Evolutionary conservation across 2,797 vertebrate genomes (phyloP).

Genomic region (Crenuchus spilurus): DNA sequence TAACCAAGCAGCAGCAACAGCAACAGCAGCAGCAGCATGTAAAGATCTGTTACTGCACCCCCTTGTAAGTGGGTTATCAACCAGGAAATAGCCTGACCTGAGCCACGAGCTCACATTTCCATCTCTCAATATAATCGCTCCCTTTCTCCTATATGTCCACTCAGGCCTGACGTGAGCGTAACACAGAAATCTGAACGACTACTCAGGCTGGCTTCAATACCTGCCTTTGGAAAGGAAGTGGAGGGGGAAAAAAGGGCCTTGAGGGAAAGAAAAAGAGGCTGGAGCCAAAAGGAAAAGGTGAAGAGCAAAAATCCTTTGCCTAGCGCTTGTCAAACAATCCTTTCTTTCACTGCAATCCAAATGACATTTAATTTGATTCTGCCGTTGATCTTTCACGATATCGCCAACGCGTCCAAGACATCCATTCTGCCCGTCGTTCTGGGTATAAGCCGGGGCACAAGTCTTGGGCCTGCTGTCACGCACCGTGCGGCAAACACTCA

Average conservation of each 20-base stretch:
- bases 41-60: slow-evolving; percentile 63
- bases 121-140: slow-evolving; percentile 65
- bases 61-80: slow-evolving; percentile 76
- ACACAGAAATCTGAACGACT: slow-evolving; percentile 76
- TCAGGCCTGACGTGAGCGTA: slow-evolving; percentile 71
- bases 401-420: slow-evolving; percentile 78
- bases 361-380: slow-evolving; percentile 87
- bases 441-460: slow-evolving; percentile 69
- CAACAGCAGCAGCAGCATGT: slow-evolving; percentile 58
- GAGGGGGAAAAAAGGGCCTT: slow-evolving; percentile 66
- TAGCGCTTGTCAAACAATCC: slow-evolving; percentile 79
- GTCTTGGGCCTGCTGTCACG: slow-evolving; percentile 74
- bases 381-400: slow-evolving; percentile 79
- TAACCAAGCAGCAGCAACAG: slow-evolving; percentile 56
- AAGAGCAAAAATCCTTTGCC: slow-evolving; percentile 79
- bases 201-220: slow-evolving; percentile 76
- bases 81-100: slow-evolving; percentile 68
- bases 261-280: slow-evolving; percentile 48
- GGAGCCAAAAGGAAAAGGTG: slow-evolving; percentile 80
- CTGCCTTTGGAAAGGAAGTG: slow-evolving; percentile 68
- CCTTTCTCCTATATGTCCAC: slow-evolving; percentile 75
- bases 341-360: slow-evolving; percentile 79
- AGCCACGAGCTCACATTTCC: slow-evolving; percentile 75
- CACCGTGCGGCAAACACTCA: slow-evolving; percentile 56
- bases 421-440: slow-evolving; percentile 71